Percentiles rank a stretch among this genome's conserved stretches.
These are phyloP conservation scores for Mesaphorura yosii DNA, from an alignment of 1,140 invertebrate species.

Conservation along the genomic window DNA sequence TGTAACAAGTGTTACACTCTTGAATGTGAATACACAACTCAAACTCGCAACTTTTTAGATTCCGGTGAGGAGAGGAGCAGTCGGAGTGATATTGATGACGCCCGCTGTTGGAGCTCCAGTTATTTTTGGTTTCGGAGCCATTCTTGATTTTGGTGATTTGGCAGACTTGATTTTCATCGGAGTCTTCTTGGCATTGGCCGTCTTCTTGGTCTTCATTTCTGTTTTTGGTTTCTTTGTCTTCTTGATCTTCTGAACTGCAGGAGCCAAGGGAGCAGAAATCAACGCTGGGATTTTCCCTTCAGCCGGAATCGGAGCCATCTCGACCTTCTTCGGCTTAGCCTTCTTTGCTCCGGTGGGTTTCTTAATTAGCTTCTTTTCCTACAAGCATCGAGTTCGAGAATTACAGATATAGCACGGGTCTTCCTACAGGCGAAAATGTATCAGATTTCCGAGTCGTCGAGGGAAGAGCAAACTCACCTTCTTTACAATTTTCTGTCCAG, in stretches of 20 bases:
- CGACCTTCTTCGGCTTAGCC: constrained; percentile 3
- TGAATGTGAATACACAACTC: too few species aligned
- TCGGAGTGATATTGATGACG: too few species aligned
- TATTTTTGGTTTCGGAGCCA: constrained; percentile 11
- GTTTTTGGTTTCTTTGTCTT: constrained; percentile 14
- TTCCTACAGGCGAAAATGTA: too few species aligned
- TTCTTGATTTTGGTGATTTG: constrained; percentile 6
- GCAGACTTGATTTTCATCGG: background rate
- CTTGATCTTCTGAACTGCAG: constrained; percentile 17
- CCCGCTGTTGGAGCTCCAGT: too few species aligned
- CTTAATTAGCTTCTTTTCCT: constrained; percentile 30
- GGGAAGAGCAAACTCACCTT: background rate
- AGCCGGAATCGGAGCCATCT: too few species aligned
- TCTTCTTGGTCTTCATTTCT: constrained; percentile 20
- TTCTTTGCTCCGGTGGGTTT: constrained; percentile 8
- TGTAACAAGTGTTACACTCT: too few species aligned
- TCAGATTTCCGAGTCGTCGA: too few species aligned
- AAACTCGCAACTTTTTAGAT: too few species aligned
- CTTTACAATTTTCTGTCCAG: constrained; percentile 29
- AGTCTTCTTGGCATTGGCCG: constrained; percentile 19
- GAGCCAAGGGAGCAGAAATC: constrained; percentile 2
- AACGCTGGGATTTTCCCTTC: too few species aligned
- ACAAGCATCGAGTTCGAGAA: too few species aligned
- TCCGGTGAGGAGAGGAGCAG: too few species aligned
- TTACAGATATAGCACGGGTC: too few species aligned